A percentile compares a stretch with the other conserved stretches of the same genome.
These are phyloP conservation scores for Bombus fervidus DNA, from an alignment of 1,140 invertebrate genomes.

Conservation along the genomic window DNA sequence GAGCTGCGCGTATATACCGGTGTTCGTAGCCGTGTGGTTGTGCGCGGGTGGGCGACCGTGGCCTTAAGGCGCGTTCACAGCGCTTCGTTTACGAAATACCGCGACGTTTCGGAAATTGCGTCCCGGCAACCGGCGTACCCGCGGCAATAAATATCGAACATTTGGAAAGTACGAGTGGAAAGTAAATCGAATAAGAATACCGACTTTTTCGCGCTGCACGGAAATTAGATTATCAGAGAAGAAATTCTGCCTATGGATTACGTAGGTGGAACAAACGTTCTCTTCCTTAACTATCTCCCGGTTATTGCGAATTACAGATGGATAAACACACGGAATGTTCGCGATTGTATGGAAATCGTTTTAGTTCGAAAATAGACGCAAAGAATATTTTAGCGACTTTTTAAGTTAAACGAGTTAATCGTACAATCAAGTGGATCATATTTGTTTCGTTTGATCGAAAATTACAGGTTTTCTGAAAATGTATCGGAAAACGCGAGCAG, in stretches of 20 bases:
- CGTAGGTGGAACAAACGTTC: not conserved
- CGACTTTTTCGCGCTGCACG: not conserved
- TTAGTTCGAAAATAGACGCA: too few relatives aligned
- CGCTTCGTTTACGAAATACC: not conserved
- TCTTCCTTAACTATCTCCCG: not conserved
- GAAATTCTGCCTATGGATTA: not conserved
- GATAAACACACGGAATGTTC: too few relatives aligned
- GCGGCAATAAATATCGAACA: not conserved
- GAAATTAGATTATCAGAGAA: not conserved
- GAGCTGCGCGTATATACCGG: constrained; percentile 66
- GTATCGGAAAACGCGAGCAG: not conserved
- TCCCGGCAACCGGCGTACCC: too few relatives aligned
- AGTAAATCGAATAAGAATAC: not conserved
- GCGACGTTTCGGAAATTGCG: constrained; percentile 23
- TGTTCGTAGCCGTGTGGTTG: constrained; percentile 55
- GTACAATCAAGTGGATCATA: too few relatives aligned
- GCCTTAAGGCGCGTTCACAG: constrained; percentile 66
- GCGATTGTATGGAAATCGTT: not conserved
- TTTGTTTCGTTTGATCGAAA: not conserved
- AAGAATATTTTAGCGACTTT: not conserved
- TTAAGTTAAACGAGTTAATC: not conserved
- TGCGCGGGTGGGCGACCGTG: constrained; percentile 71
- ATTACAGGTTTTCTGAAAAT: not conserved
- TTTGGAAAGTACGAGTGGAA: too few relatives aligned
- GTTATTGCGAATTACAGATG: too few relatives aligned